These are phyloP conservation scores for Nasalis larvatus DNA, from an alignment of 2,113 vertebrate genomes.

Conservation along the genomic window DNA sequence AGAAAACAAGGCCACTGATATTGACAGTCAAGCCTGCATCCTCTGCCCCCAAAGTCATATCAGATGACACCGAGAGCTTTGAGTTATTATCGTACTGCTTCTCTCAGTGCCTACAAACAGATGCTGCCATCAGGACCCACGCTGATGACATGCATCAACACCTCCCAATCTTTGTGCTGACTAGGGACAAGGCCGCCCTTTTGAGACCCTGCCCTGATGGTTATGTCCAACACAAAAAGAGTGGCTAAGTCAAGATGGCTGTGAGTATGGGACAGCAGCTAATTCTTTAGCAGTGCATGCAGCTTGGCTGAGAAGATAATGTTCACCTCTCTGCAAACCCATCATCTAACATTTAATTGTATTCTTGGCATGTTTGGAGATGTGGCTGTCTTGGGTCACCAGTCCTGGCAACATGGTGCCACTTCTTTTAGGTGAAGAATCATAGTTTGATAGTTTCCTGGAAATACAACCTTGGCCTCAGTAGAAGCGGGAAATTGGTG, in stretches of 20 bases:
- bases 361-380: constrained; percentile 8
- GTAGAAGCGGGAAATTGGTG: background rate
- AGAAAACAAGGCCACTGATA: background rate
- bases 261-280: background rate
- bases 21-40: background rate
- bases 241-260: constrained; percentile 6
- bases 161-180: background rate
- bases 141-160: background rate
- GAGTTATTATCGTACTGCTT: background rate
- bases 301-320: background rate
- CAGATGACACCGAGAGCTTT: background rate
- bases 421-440: constrained; percentile 34
- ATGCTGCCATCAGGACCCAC: background rate
- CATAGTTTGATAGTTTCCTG: background rate
- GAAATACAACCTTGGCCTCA: background rate
- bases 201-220: background rate
- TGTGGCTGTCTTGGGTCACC: background rate
- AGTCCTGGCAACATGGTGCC: background rate
- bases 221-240: background rate
- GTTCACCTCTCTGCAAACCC: background rate
- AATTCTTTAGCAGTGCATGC: background rate
- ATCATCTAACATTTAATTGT: background rate
- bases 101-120: background rate
- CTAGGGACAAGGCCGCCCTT: background rate
- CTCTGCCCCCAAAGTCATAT: background rate